These are phyloP conservation scores for Picathartes gymnocephalus DNA, from an alignment of 2,113 vertebrate species.

Conservation along the genomic window DNA sequence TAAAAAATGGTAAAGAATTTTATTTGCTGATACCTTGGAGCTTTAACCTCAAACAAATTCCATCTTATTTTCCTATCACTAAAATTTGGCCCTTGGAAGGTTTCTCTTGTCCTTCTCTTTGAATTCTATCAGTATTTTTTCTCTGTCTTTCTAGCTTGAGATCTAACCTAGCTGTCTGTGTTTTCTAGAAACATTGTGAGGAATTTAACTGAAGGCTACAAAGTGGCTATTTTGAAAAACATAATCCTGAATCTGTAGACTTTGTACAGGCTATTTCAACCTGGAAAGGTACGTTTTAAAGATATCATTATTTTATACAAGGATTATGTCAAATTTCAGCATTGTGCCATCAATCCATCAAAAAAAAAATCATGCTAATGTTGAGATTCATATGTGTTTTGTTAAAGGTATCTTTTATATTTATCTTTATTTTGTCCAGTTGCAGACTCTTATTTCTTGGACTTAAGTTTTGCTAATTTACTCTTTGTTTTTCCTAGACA, in stretches of 20 bases:
- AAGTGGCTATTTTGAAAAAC: background rate
- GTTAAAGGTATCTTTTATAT: background rate
- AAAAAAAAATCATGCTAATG: background rate
- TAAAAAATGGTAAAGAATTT: background rate
- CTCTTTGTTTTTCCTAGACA: background rate
- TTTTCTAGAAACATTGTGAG: background rate
- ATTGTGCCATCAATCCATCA: background rate
- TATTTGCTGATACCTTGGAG: background rate
- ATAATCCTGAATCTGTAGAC: background rate
- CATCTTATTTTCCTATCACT: background rate
- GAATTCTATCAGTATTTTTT: background rate
- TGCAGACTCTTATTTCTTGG: background rate
- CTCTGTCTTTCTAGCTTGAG: background rate
- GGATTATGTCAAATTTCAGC: background rate
- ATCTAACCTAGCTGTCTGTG: background rate
- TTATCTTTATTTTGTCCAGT: background rate
- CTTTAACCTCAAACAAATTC: background rate
- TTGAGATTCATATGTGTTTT: background rate
- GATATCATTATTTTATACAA: background rate
- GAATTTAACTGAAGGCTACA: background rate
- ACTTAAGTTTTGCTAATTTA: background rate
- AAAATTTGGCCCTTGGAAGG: background rate
- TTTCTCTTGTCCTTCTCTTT: background rate
- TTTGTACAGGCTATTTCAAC: background rate
- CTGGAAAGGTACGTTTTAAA: background rate